Percentiles rank a stretch among this genome's conserved stretches.
Evolutionary conservation across 2,888 invertebrate genomes (phyloP).

Genomic region (Dugesia japonica): DNA sequence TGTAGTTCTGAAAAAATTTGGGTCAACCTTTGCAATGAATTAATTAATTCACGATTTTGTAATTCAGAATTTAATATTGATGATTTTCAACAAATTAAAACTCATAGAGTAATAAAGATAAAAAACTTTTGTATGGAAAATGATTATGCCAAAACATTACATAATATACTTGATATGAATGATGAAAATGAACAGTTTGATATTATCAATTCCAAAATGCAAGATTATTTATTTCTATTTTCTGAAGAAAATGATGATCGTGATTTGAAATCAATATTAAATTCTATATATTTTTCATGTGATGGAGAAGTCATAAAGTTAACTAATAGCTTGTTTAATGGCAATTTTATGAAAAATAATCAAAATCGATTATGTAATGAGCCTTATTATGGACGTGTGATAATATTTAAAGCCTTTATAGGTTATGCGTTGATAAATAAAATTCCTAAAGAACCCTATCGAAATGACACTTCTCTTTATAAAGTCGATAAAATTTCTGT

Average conservation of each 20-base stretch:
- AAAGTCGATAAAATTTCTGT: background rate
- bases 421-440: too few species aligned
- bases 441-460: background rate
- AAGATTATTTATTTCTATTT: slow-evolving; percentile 47
- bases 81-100: slow-evolving; percentile 42
- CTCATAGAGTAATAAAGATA: slow-evolving; percentile 43
- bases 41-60: slow-evolving; percentile 47
- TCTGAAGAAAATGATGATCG: slow-evolving; percentile 40
- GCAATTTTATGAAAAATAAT: slow-evolving; percentile 40
- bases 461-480: background rate
- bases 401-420: slow-evolving; percentile 30
- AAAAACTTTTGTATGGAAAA: background rate
- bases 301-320: slow-evolving; percentile 40
- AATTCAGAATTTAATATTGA: slow-evolving; percentile 42
- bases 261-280: slow-evolving; percentile 40
- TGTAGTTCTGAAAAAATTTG: slow-evolving; percentile 43
- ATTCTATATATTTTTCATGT: slow-evolving; percentile 29
- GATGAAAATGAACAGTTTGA: slow-evolving; percentile 29
- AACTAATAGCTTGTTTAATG: slow-evolving; percentile 44
- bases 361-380: slow-evolving; percentile 36
- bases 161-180: slow-evolving; percentile 42
- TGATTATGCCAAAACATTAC: slow-evolving; percentile 42
- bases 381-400: slow-evolving; percentile 39
- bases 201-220: slow-evolving; percentile 31
- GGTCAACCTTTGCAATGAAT: slow-evolving; percentile 46